A percentile compares a stretch with the other conserved stretches of the same genome.
Conservation (phyloP, 2,888 invertebrate species). For the Rhyacophila evoluta region DNA sequence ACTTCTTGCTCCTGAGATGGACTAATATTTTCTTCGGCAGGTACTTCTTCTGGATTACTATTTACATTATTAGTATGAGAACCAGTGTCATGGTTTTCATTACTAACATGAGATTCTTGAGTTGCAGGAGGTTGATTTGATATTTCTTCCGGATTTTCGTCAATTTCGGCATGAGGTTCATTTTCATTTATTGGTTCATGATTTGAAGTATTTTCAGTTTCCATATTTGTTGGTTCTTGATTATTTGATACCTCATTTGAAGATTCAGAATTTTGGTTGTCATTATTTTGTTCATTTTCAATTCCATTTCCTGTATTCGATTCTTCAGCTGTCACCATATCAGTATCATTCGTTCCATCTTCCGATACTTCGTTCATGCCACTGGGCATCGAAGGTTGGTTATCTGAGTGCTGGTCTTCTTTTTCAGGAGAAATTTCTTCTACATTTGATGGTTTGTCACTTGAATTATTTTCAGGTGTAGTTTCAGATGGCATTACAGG, state of each 20-base stretch:
- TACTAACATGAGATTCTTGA: not conserved
- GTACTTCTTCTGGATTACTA: not conserved
- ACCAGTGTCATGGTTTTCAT: not conserved
- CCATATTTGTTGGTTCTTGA: not conserved
- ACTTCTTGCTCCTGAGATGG: not conserved
- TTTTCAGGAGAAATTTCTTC: not conserved
- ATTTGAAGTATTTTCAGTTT: not conserved
- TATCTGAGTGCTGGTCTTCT: not conserved
- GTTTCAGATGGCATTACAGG: not conserved
- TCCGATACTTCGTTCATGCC: not conserved
- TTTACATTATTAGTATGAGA: not conserved
- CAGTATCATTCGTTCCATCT: not conserved
- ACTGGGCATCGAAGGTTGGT: not conserved
- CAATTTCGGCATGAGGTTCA: not conserved
- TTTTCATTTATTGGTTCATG: not conserved
- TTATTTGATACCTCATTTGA: not conserved
- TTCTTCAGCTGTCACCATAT: not conserved
- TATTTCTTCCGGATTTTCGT: not conserved
- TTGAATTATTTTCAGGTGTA: not conserved
- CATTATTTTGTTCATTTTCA: not conserved
- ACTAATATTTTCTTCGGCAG: not conserved
- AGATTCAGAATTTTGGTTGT: not conserved
- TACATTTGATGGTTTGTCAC: conserved; percentile 30
- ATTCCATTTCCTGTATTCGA: too few relatives aligned
- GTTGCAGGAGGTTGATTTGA: not conserved